These are phyloP conservation scores for Ligdia adustata DNA, from an alignment of 2,888 invertebrate species.

Conservation along the genomic window DNA sequence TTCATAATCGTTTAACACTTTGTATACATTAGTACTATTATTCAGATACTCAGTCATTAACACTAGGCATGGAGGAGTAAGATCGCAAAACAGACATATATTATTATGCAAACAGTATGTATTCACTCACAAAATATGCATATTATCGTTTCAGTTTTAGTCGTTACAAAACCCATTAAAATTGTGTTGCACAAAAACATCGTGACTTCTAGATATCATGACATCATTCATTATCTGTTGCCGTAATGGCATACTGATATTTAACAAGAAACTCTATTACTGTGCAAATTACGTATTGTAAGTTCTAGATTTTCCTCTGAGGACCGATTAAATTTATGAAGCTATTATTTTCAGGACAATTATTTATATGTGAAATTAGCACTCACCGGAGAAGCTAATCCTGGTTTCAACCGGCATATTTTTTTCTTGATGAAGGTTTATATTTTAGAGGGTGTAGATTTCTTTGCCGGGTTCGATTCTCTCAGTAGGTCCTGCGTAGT, in stretches of 20 bases:
- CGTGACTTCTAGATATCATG: constrained; percentile 14
- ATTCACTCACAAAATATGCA: constrained; percentile 1
- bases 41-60: constrained; percentile 23
- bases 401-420: constrained; percentile 77
- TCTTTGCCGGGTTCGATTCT: constrained; percentile 34
- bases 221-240: constrained; percentile 26
- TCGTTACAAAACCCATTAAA: constrained; percentile 6
- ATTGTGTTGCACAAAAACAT: constrained; percentile 15
- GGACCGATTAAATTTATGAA: constrained; percentile 5
- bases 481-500: constrained; percentile 49
- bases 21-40: constrained; percentile 39
- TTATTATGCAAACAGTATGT: constrained; percentile 20
- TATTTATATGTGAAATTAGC: not conserved
- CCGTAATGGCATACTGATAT: constrained; percentile 8
- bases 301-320: constrained; percentile 2
- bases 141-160: not conserved
- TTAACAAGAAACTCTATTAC: constrained; percentile 7
- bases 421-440: constrained; percentile 38
- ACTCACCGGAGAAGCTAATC: constrained; percentile 81
- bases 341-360: constrained; percentile 4
- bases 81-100: constrained; percentile 22
- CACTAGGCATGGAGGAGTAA: constrained; percentile 30
- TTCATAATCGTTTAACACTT: constrained; percentile 43
- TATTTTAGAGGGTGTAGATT: constrained; percentile 31
- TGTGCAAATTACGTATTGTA: constrained; percentile 10